Evolutionary conservation across 2,797 vertebrate genomes (phyloP).

Genomic region (Lophius americanus): DNA sequence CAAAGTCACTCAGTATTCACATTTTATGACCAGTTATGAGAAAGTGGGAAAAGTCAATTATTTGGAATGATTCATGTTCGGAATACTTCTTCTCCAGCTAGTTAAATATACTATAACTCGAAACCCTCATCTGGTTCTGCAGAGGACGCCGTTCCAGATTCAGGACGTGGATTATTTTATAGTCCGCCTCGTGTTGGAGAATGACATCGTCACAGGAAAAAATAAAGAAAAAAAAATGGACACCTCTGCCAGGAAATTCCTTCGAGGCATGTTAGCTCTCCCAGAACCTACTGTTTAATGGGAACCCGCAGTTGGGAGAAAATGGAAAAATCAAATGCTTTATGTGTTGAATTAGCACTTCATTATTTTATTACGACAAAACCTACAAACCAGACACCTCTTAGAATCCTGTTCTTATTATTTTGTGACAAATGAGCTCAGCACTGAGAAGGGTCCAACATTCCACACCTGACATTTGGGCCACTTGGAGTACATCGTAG

Average conservation of each 20-base stretch:
- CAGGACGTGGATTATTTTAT: conserved; percentile 2
- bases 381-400: conserved; percentile 13
- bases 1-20: neutral
- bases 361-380: conserved; percentile 18
- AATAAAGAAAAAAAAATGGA: neutral
- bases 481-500: no score
- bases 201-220: conserved; percentile 23
- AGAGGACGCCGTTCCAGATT: conserved; percentile 14
- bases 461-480: no score
- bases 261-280: conserved; percentile 30
- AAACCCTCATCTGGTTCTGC: conserved; percentile 3
- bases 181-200: conserved; percentile 31
- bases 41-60: neutral
- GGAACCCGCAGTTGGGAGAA: neutral
- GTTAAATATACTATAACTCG: neutral
- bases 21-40: neutral
- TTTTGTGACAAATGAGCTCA: conserved; percentile 44
- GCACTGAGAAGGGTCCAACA: no score
- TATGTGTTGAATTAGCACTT: conserved; percentile 31
- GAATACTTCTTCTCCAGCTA: neutral
- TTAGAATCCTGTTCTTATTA: neutral
- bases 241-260: conserved; percentile 35
- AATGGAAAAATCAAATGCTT: conserved; percentile 35
- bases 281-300: conserved; percentile 39
- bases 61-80: neutral